These are phyloP conservation scores for Melitaea athalia DNA, from an alignment of 2,888 invertebrate species.

Conservation along the genomic window DNA sequence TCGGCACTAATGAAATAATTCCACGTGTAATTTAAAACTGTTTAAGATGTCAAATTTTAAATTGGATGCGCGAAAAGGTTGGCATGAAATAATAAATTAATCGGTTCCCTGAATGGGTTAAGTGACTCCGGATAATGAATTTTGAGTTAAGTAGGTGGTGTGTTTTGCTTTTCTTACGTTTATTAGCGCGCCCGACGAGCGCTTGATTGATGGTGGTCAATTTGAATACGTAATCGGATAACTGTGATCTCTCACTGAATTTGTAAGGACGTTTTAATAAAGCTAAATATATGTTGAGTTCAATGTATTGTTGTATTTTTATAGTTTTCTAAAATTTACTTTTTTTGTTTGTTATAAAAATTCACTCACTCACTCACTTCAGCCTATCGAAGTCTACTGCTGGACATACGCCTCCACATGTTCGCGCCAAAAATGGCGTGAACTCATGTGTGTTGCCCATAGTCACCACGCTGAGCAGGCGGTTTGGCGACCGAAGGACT, in stretches of 20 bases:
- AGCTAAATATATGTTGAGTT: background rate
- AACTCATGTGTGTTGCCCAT: no score
- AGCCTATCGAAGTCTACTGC: no score
- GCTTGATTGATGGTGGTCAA: conserved; percentile 44
- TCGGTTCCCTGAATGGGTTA: conserved; percentile 71
- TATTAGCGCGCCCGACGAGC: conserved; percentile 31
- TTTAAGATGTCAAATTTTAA: conserved; percentile 82
- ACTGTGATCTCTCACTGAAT: conserved; percentile 29
- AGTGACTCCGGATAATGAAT: conserved; percentile 66
- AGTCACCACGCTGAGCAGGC: no score
- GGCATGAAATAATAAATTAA: conserved; percentile 77
- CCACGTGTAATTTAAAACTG: conserved; percentile 79
- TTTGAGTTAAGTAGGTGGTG: conserved; percentile 51
- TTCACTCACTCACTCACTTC: no score
- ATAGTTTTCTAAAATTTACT: background rate
- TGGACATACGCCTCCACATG: no score
- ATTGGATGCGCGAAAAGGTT: conserved; percentile 80
- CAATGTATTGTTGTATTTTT: background rate
- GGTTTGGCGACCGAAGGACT: no score
- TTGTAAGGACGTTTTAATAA: conserved; percentile 12
- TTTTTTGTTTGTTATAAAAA: no score
- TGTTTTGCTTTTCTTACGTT: conserved; percentile 41
- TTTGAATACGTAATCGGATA: conserved; percentile 35
- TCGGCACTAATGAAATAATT: conserved; percentile 78
- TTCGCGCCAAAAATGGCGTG: no score